Evolutionary conservation across 2,113 vertebrate species (phyloP).

Genomic region (Regulus satrapa): DNA sequence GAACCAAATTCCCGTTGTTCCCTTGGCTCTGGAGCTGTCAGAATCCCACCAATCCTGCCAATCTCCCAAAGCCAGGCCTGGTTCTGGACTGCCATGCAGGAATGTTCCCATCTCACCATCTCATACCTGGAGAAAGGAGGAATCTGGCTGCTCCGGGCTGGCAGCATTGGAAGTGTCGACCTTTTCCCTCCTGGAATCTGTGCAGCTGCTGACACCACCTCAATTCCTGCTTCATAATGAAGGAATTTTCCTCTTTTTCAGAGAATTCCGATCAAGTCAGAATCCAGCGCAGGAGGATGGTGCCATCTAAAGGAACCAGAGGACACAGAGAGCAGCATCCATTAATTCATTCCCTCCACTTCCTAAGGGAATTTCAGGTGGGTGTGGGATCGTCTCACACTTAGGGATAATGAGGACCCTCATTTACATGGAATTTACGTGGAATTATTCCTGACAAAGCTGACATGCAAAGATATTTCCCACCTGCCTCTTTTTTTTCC

Average conservation of each 20-base stretch:
- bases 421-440: not conserved
- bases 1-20: not conserved
- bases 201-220: constrained; percentile 37
- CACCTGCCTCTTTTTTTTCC: not conserved
- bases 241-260: constrained; percentile 71
- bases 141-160: not conserved
- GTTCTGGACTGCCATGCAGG: accelerated
- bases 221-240: constrained; percentile 52
- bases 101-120: not conserved
- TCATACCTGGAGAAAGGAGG: not conserved
- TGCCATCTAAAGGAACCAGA: constrained; percentile 87
- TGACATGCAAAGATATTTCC: not conserved
- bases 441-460: not conserved
- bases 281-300: constrained; percentile 79
- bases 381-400: not conserved
- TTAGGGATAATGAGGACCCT: not conserved
- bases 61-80: accelerated
- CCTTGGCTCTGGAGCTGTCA: not conserved
- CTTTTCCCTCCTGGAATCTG: not conserved
- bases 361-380: not conserved
- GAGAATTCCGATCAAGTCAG: constrained; percentile 33
- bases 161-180: not conserved
- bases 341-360: not conserved
- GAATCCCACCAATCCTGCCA: accelerated
- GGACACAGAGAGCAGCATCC: not conserved